A percentile compares a stretch with the other conserved stretches of the same genome.
These are phyloP conservation scores for Acanthosoma haemorrhoidale DNA, from an alignment of 2,888 invertebrate species.

Conservation along the genomic window DNA sequence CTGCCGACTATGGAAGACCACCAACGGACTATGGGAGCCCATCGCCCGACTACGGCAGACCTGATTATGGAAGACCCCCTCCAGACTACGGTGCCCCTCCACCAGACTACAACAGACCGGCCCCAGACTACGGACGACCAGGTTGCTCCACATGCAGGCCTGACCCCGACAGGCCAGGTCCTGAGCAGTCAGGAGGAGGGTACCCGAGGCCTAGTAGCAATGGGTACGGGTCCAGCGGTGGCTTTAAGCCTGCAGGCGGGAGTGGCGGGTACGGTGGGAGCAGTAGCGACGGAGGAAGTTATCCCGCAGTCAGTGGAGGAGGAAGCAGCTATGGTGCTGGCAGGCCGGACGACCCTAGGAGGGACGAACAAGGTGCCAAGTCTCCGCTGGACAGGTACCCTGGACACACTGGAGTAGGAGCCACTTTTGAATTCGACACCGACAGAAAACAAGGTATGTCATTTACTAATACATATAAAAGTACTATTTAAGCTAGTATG, in stretches of 20 bases:
- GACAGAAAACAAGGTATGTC: slow-evolving; percentile 32
- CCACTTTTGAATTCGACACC: slow-evolving; percentile 35
- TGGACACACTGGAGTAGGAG: slow-evolving; percentile 38
- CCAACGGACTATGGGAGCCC: slow-evolving; percentile 21
- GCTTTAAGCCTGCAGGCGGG: neutral
- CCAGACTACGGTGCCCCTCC: slow-evolving; percentile 21
- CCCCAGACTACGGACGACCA: neutral
- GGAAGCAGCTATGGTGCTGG: slow-evolving; percentile 14
- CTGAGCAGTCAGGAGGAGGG: neutral
- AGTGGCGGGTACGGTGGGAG: neutral
- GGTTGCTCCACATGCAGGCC: slow-evolving; percentile 18
- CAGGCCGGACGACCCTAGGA: neutral
- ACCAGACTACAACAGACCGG: neutral
- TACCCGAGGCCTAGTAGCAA: neutral
- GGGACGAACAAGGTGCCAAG: neutral
- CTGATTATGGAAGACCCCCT: slow-evolving; percentile 19
- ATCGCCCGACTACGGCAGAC: slow-evolving; percentile 9
- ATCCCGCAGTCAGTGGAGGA: neutral
- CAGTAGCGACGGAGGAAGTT: neutral
- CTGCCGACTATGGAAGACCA: slow-evolving; percentile 24
- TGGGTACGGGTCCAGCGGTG: neutral
- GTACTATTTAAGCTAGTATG: neutral
- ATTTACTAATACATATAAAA: neutral
- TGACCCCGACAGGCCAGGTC: neutral
- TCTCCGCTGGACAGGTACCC: slow-evolving; percentile 35